phyloP scores from a whole-genome alignment of 2,888 invertebrate species.

The Cosmia trapezina region DNA sequence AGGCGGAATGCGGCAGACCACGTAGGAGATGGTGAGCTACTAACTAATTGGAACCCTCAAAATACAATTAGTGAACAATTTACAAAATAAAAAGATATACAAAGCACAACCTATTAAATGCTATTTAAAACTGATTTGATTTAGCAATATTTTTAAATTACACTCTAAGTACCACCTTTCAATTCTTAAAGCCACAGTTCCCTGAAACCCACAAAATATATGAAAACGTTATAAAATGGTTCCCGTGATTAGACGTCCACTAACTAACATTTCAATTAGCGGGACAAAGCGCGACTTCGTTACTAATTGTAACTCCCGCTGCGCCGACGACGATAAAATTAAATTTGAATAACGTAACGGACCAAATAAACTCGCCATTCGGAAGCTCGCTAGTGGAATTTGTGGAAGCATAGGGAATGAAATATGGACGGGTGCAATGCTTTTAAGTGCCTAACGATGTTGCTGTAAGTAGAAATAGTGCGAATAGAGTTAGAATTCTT shows the following conservation, averaged over 20 bases:
- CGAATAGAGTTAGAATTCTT: not conserved
- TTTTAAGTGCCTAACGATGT: not conserved
- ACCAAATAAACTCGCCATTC: slow-evolving; percentile 40
- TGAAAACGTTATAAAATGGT: slow-evolving; percentile 13
- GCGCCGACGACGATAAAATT: slow-evolving; percentile 34
- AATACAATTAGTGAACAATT: not conserved
- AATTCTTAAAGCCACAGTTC: not conserved
- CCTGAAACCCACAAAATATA: not conserved
- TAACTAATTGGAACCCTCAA: not conserved
- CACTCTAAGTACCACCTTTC: not conserved
- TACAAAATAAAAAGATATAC: not conserved
- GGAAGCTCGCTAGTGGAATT: slow-evolving; percentile 3
- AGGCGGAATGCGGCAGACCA: too few species aligned
- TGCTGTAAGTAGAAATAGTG: not conserved
- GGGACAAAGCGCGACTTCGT: slow-evolving; percentile 46
- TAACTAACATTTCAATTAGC: slow-evolving; percentile 57
- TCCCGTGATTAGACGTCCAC: slow-evolving; percentile 30
- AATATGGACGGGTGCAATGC: not conserved
- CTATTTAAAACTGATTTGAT: not conserved
- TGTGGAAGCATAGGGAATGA: slow-evolving; percentile 21
- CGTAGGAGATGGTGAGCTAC: too few species aligned
- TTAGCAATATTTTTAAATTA: not conserved
- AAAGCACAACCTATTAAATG: not conserved
- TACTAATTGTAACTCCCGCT: slow-evolving; percentile 46
- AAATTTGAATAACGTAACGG: slow-evolving; percentile 53